phyloP scores from a whole-genome alignment of 1,140 invertebrate species.

The Lepidotrigona ventralis region DNA sequence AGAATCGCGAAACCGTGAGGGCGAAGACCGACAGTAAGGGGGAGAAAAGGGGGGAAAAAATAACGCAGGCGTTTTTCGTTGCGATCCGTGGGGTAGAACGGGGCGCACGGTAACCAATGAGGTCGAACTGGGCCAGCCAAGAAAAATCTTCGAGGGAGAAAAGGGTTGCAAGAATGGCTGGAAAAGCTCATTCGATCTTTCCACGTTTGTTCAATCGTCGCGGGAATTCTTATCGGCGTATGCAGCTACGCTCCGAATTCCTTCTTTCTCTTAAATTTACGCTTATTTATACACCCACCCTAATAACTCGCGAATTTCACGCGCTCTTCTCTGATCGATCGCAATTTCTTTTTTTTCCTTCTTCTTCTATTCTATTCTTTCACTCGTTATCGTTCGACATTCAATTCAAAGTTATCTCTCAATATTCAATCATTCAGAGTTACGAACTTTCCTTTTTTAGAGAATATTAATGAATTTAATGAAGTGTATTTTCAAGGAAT shows the following conservation, averaged over 20 bases:
- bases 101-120: conserved; percentile 73
- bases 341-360: background rate
- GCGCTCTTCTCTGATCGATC: background rate
- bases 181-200: conserved; percentile 33
- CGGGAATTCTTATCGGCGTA: conserved; percentile 22
- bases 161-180: conserved; percentile 48
- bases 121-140: conserved; percentile 74
- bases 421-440: too few species aligned
- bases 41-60: conserved; percentile 40
- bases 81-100: conserved; percentile 52
- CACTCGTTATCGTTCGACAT: too few species aligned
- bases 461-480: background rate
- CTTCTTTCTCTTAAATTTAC: background rate
- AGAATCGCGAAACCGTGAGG: background rate
- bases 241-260: background rate
- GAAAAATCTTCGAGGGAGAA: conserved; percentile 72
- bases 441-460: background rate
- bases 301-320: background rate
- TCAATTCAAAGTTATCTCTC: too few species aligned
- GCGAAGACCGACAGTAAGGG: background rate
- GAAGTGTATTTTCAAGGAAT: background rate
- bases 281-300: background rate
- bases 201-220: conserved; percentile 23
- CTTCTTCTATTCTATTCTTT: too few species aligned
- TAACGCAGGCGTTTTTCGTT: conserved; percentile 44